Percentiles rank a stretch among this genome's conserved stretches.
These are phyloP conservation scores for Sakesphorus luctuosus DNA, from an alignment of 2,113 vertebrate species.

Conservation along the genomic window DNA sequence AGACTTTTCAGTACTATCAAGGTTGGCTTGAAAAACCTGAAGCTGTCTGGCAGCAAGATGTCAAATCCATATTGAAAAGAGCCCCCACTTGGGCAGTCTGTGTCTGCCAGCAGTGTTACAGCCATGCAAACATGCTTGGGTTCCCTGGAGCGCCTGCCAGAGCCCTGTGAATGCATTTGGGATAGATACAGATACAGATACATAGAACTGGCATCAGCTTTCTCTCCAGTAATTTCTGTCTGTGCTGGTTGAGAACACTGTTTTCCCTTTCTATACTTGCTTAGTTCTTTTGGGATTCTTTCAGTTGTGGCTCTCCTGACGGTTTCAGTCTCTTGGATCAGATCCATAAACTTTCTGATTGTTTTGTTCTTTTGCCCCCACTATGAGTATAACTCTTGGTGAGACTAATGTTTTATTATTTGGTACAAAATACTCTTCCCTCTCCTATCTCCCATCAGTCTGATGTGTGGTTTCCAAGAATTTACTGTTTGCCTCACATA, in stretches of 20 bases:
- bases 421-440: neutral
- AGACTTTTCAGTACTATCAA: neutral
- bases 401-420: neutral
- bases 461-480: neutral
- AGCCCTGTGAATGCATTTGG: neutral
- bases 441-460: neutral
- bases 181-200: neutral
- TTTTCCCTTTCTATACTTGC: neutral
- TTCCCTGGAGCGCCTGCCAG: neutral
- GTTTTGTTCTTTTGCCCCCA: neutral
- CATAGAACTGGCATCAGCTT: neutral
- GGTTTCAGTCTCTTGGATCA: neutral
- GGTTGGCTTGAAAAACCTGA: neutral
- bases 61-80: neutral
- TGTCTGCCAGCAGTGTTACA: neutral
- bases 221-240: neutral
- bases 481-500: neutral
- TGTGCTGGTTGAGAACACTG: neutral
- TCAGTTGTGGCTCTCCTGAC: neutral
- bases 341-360: neutral
- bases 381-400: neutral
- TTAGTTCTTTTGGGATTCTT: neutral
- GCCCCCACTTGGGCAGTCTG: neutral
- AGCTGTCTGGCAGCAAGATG: neutral
- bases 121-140: neutral